phyloP scores from a whole-genome alignment of 1,140 invertebrate species.

The Diabrotica virgifera region DNA sequence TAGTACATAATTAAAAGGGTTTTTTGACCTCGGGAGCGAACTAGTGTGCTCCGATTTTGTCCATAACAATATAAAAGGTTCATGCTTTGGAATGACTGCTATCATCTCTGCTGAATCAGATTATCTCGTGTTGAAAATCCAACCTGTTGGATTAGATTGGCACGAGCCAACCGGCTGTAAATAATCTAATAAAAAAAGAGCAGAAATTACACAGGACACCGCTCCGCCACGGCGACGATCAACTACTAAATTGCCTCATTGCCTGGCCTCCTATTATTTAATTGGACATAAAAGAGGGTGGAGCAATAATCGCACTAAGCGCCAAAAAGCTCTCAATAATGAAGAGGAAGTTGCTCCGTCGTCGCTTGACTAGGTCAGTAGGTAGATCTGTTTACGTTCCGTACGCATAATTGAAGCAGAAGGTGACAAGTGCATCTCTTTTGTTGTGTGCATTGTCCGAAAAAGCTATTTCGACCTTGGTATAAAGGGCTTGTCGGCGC shows the following conservation, averaged over 20 bases:
- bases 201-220: not conserved
- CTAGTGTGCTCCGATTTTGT: too few relatives aligned
- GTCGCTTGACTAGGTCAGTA: not conserved
- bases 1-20: too few relatives aligned
- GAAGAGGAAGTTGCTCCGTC: not conserved
- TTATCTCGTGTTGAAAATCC: not conserved
- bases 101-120: not conserved
- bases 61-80: too few relatives aligned
- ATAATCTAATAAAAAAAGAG: constrained; percentile 3
- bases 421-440: constrained; percentile 1
- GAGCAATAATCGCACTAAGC: not conserved
- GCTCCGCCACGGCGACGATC: not conserved
- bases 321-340: not conserved
- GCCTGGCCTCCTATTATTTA: not conserved
- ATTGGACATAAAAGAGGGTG: constrained; percentile 2
- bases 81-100: too few relatives aligned
- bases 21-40: too few relatives aligned
- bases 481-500: not conserved
- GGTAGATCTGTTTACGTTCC: not conserved
- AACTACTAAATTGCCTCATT: not conserved
- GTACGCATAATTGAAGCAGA: not conserved
- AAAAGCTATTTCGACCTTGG: not conserved
- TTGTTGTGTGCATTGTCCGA: not conserved
- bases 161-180: not conserved
- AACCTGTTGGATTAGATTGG: not conserved